phyloP scores from a whole-genome alignment of 2,888 invertebrate species.

The Xestia c-nigrum region DNA sequence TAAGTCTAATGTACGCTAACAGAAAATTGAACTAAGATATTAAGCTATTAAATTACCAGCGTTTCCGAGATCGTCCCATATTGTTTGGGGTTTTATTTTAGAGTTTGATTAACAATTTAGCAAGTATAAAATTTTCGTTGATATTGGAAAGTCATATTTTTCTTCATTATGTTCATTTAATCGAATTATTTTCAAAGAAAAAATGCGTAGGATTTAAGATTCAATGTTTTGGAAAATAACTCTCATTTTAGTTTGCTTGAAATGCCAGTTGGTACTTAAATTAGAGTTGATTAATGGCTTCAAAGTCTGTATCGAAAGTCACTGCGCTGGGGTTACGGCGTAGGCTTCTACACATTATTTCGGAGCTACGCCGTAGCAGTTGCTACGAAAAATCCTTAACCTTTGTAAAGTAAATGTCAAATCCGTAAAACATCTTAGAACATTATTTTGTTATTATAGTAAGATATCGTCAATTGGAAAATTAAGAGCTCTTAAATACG shows the following conservation, averaged over 20 bases:
- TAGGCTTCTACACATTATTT: conserved; percentile 14
- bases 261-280: neutral
- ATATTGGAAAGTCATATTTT: neutral
- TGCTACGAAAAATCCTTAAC: conserved; percentile 26
- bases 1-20: conserved; percentile 73
- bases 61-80: conserved; percentile 28
- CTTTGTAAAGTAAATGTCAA: neutral
- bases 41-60: conserved; percentile 44
- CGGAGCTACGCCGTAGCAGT: conserved; percentile 24
- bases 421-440: neutral
- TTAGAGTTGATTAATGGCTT: neutral
- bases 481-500: neutral
- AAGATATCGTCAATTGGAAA: neutral
- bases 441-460: no score
- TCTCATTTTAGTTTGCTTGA: neutral
- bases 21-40: conserved; percentile 65
- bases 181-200: neutral
- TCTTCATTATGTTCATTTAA: neutral
- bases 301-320: neutral
- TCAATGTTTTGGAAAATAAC: neutral
- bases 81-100: conserved; percentile 42
- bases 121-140: neutral
- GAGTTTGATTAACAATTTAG: neutral
- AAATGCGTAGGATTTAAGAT: neutral
- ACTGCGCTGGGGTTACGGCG: neutral